phyloP scores from a whole-genome alignment of 2,797 vertebrate species.

The Enteromius radiatus region DNA sequence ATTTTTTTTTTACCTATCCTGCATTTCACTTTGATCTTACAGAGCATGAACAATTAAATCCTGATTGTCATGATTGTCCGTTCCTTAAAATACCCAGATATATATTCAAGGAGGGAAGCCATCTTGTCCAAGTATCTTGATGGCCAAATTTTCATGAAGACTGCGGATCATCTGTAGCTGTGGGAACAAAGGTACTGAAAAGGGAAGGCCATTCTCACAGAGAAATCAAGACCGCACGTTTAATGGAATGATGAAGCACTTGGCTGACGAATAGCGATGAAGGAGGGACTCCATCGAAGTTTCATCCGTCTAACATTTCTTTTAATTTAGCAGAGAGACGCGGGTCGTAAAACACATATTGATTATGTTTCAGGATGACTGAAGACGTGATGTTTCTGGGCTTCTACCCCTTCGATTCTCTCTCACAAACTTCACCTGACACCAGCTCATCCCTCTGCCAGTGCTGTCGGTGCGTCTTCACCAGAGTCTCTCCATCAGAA shows the following conservation, averaged over 20 bases:
- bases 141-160: background rate
- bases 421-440: slow-evolving; percentile 39
- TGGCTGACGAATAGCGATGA: slow-evolving; percentile 24
- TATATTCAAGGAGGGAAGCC: background rate
- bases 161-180: background rate
- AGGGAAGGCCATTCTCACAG: background rate
- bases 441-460: slow-evolving; percentile 38
- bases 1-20: background rate
- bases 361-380: slow-evolving; percentile 60
- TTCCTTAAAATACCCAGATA: background rate
- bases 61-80: background rate
- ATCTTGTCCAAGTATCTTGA: no score
- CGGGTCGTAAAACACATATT: slow-evolving; percentile 59
- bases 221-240: background rate
- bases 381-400: slow-evolving; percentile 52
- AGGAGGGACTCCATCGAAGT: slow-evolving; percentile 37
- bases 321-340: slow-evolving; percentile 57
- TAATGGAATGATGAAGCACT: slow-evolving; percentile 37
- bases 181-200: background rate
- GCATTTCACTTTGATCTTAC: background rate
- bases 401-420: slow-evolving; percentile 28
- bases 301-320: slow-evolving; percentile 55
- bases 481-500: slow-evolving; percentile 37
- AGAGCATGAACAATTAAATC: background rate
- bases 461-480: slow-evolving; percentile 30